phyloP scores from a whole-genome alignment of 2,797 vertebrate species.

The Amazona ochrocephala region DNA sequence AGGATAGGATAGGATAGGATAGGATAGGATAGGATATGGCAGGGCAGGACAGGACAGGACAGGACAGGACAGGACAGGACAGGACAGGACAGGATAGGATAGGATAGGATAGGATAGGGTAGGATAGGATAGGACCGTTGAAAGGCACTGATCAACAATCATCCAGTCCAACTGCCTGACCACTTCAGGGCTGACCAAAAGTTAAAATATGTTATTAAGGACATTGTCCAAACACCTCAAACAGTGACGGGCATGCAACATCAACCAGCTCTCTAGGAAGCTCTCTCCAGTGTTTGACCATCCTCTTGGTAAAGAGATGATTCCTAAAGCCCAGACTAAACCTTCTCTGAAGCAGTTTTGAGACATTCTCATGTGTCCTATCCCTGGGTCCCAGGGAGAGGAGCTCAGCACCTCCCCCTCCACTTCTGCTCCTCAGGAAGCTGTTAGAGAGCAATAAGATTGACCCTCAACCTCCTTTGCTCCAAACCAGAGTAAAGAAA shows the following conservation, averaged over 20 bases:
- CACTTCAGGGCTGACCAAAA: neutral
- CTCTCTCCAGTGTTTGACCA: neutral
- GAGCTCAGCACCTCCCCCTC: neutral
- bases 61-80: neutral
- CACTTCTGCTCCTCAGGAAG: neutral
- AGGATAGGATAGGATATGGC: too few species aligned
- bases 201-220: neutral
- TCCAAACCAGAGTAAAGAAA: neutral
- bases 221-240: neutral
- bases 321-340: neutral
- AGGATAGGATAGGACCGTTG: fast-evolving
- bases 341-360: neutral
- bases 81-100: neutral
- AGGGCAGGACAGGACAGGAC: too few species aligned
- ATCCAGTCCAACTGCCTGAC: neutral
- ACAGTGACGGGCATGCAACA: fast-evolving
- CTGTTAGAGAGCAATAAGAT: neutral
- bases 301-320: neutral
- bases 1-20: neutral
- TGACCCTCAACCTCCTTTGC: fast-evolving
- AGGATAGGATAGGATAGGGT: too few species aligned
- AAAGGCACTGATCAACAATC: neutral
- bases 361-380: fast-evolving
- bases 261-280: neutral
- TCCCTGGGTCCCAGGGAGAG: too few species aligned